Base-by-base conservation (phyloP, 2,113 vertebrate species). In the Myiagra hebetior region DNA sequence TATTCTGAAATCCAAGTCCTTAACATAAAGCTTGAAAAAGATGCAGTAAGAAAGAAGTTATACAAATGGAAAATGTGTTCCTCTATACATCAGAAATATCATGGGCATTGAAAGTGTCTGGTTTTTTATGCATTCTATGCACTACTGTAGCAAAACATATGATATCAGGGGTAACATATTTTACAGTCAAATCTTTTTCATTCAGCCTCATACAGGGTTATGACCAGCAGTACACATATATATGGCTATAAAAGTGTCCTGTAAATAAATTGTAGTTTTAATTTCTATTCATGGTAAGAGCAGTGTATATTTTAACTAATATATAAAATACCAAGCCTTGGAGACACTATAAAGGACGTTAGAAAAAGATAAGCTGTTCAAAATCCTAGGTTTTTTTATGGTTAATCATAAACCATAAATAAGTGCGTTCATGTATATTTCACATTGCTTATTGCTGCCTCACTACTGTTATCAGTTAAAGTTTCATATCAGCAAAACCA, bases 201-300 rank as follows among this genome's bases (percentile, higher is more conserved):
- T 93, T 95, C 87, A 92, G 89, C 30, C 44, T 86, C 59, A 82
- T 87, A 62, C n/a, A 93, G 52, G 91, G 69, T 95, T 97, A 96
- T 95, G 93, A 89, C 85, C 87, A 92, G 63, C 59, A 35, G 69
- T 67, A 91, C 67, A 93, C 12, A 57, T 77, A 88, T 47, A 88
- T 50, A 89, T 9, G 46, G 47, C 93, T 49, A 97, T 97, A 96
- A 97, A 97, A 94, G 27, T 92, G 95, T 96, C 97, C 79, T 4
- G 14, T 84, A 93, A 92, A 95, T 97, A 97, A 97, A 96, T 83
- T 95, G 96, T 92, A 53, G 92, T 72, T 96, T 97, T 97, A 97
- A 97, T 97, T 96, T 95, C 96, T 91, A 92, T 95, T 95, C 87
- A 78, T 89, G 65, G 82, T 89, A 92, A 93, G 67, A 88, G 89